Conservation (phyloP, 2,797 vertebrate genomes). For the Pseudomugil tenellus region DNA sequence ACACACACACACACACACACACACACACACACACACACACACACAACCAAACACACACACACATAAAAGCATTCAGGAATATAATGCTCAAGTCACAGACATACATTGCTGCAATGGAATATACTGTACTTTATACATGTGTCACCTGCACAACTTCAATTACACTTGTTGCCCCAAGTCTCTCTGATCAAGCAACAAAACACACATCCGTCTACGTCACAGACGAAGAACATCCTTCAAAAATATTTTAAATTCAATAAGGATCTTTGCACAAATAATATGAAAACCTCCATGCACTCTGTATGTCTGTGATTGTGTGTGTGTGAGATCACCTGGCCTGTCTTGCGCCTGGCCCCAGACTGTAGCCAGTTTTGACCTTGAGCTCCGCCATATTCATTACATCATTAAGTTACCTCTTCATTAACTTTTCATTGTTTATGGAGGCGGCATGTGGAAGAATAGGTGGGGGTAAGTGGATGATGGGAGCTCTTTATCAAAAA, state of each 20-base stretch:
- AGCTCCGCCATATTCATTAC: conserved; percentile 86
- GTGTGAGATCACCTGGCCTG: conserved; percentile 59
- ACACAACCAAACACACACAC: conserved; percentile 21
- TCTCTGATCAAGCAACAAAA: conserved; percentile 3
- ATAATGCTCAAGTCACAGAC: neutral
- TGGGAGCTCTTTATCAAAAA: conserved; percentile 50
- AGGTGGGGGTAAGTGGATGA: conserved; percentile 34
- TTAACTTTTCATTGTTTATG: conserved; percentile 90
- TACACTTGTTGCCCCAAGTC: conserved; percentile 1
- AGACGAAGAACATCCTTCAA: neutral
- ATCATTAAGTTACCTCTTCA: conserved; percentile 90
- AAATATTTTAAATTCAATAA: conserved; percentile 17
- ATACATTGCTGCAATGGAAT: neutral
- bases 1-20: conserved; percentile 23
- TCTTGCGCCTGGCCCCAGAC: conserved; percentile 65
- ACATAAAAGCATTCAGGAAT: neutral
- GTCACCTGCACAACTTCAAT: conserved; percentile 27
- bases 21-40: conserved; percentile 31
- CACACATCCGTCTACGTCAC: neutral
- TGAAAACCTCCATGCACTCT: conserved; percentile 29
- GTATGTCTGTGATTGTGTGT: conserved; percentile 27
- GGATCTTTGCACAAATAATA: conserved; percentile 25
- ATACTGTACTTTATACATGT: too few relatives aligned
- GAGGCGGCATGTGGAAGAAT: conserved; percentile 69
- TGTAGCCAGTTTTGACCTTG: conserved; percentile 84